These are phyloP conservation scores for Nothocercus julius DNA, from an alignment of 2,113 vertebrate species.

Conservation along the genomic window DNA sequence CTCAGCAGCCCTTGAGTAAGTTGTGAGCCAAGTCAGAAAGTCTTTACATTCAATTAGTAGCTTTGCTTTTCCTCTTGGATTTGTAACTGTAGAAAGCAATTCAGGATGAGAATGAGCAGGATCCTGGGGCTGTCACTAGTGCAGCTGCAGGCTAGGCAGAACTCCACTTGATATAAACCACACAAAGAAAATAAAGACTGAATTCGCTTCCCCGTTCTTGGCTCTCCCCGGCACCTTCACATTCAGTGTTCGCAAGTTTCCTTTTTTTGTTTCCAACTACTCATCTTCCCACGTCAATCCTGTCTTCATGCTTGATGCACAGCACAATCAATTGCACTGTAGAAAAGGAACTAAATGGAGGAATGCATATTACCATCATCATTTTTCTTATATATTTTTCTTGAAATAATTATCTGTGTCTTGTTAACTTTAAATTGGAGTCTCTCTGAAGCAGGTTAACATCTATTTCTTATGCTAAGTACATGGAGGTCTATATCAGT, in stretches of 20 bases:
- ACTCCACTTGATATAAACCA: neutral
- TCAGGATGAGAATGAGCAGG: constrained; percentile 44
- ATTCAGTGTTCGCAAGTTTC: neutral
- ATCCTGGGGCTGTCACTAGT: constrained; percentile 15
- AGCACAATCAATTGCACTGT: neutral
- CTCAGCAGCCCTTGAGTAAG: neutral
- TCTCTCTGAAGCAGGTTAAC: neutral
- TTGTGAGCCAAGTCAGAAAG: constrained; percentile 23
- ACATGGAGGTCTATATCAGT: neutral
- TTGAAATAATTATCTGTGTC: neutral
- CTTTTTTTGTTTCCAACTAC: neutral
- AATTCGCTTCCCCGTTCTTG: neutral
- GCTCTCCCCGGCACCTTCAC: neutral
- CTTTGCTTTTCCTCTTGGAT: constrained; percentile 15
- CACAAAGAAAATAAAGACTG: neutral
- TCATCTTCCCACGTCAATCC: neutral
- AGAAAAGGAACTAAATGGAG: neutral
- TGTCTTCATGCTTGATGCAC: neutral
- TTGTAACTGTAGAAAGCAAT: constrained; percentile 48
- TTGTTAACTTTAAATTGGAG: neutral
- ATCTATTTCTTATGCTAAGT: neutral
- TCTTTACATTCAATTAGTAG: constrained; percentile 42
- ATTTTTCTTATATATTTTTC: neutral
- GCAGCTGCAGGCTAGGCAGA: neutral
- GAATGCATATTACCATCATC: neutral